A percentile compares a stretch with the other conserved stretches of the same genome.
Conservation (phyloP, 2,888 invertebrate genomes). For the Amphipoea oculea region DNA sequence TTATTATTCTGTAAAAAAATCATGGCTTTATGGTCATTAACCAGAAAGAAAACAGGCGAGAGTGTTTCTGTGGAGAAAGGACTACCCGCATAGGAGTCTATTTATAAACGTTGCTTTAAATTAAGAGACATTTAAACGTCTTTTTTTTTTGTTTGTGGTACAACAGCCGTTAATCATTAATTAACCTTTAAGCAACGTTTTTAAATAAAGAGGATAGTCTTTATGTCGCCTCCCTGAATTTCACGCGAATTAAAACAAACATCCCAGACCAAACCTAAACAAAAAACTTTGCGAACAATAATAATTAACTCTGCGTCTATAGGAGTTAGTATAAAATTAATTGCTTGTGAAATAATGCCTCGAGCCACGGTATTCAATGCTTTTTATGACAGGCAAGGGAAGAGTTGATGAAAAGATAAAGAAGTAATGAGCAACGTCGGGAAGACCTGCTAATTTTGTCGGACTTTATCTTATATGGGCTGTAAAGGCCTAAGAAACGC, state of each 20-base stretch:
- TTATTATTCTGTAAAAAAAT: no score
- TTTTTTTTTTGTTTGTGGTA: not conserved
- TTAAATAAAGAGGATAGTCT: not conserved
- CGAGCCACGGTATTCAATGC: conserved; percentile 27
- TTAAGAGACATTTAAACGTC: not conserved
- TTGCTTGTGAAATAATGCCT: conserved; percentile 53
- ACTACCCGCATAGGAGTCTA: no score
- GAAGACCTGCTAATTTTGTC: conserved; percentile 27
- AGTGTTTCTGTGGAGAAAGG: no score
- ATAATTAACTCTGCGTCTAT: conserved; percentile 41
- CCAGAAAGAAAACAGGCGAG: no score
- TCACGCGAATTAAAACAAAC: conserved; percentile 1
- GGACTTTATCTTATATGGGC: conserved; percentile 33
- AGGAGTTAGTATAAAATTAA: conserved; percentile 44
- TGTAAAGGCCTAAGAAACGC: not conserved
- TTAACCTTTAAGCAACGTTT: not conserved
- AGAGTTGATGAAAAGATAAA: conserved; percentile 51
- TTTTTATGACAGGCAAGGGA: conserved; percentile 27
- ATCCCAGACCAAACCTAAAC: not conserved
- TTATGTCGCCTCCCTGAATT: not conserved
- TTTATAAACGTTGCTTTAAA: not conserved
- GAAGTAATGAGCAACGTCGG: conserved; percentile 36
- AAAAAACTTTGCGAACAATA: conserved; percentile 24
- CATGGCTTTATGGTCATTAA: no score
- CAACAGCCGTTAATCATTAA: not conserved